Evolutionary conservation across 2,888 invertebrate species (phyloP).

Genomic region (Lithosia quadra): DNA sequence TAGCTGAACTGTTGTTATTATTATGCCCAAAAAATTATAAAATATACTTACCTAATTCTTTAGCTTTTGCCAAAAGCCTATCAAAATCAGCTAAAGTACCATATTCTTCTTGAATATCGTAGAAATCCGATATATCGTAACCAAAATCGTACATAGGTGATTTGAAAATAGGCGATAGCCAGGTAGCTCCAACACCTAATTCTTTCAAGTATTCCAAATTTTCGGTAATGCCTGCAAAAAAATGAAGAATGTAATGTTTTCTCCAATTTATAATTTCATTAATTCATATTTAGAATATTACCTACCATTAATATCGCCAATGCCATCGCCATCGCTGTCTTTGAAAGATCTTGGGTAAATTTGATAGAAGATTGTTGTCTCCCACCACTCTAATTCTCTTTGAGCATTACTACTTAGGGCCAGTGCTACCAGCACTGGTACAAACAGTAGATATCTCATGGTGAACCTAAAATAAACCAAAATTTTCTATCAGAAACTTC

Average conservation of each 20-base stretch:
- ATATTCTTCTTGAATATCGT: slow-evolving; percentile 89
- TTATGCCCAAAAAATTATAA: not conserved
- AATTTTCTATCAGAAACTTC: not conserved
- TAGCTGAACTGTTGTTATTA: not conserved
- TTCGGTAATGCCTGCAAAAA: slow-evolving; percentile 86
- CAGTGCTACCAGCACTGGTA: slow-evolving; percentile 60
- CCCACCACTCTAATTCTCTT: slow-evolving; percentile 90
- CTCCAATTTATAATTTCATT: not conserved
- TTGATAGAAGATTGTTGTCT: slow-evolving; percentile 92
- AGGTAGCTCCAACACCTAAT: slow-evolving; percentile 90
- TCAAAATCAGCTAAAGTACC: slow-evolving; percentile 92
- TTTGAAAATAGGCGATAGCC: slow-evolving; percentile 91
- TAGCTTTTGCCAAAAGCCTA: slow-evolving; percentile 84
- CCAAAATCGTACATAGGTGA: slow-evolving; percentile 94
- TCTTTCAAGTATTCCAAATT: slow-evolving; percentile 89
- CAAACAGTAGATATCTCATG: slow-evolving; percentile 51
- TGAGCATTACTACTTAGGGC: slow-evolving; percentile 52
- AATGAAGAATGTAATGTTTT: not conserved
- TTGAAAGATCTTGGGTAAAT: slow-evolving; percentile 93
- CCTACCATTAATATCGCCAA: slow-evolving; percentile 88
- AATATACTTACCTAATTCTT: slow-evolving; percentile 75
- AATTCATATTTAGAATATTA: slow-evolving; percentile 41
- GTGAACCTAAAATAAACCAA: slow-evolving; percentile 30
- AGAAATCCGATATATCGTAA: slow-evolving; percentile 92
- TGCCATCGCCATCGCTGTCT: slow-evolving; percentile 92